Base-by-base conservation (phyloP, 2,113 vertebrate genomes). In the Drymodes brunneopygia region DNA sequence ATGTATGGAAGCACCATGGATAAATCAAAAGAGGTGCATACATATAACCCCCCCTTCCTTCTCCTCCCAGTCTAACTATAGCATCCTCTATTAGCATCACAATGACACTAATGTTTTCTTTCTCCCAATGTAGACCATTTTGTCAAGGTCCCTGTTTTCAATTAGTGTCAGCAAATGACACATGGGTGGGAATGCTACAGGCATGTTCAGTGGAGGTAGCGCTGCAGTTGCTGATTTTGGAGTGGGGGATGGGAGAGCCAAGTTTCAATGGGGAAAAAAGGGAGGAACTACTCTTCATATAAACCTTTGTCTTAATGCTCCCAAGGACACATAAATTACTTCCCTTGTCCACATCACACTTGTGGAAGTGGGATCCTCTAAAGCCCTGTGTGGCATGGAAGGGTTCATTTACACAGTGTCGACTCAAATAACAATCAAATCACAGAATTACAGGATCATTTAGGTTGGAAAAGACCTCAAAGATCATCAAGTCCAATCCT, bases 11-110 rank as follows among this genome's bases (percentile, higher is more conserved):
- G 70, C 38, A 45, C 61, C 42, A 88, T 61, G 64, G 80, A 74
- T 88, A 88, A 72, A 89, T 91, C 31, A 80, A 93, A 94, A 42
- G 23, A 57, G 31, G 45, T 77, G 58, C 53, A 84, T 33, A 53
- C 80, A 90, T 50, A 87, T 69, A 83, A 28, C 4, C 23, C 38
- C 53, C 64, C 44, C 15, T 29, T 19, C 9, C 29, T 25, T 78
- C 79, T 95, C 21, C 70, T 92, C 47, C 17, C 27, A 73, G 65
- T 40, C 45, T 64, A 94, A 92, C 66, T 91, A 44, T 8, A 66
- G 57, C 83, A 92, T 86, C 62, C 15, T 54, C 58, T 62, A 94
- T 97, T 97, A 93, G 57, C 92, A 97, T 94, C 88, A 95, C 64
- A 95, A 95, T 90, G 72, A 74, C 72, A 88, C 70, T 69, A 78